A percentile compares a stretch with the other conserved stretches of the same genome.
These are phyloP conservation scores for Ondatra zibethicus DNA, from an alignment of 2,113 vertebrate genomes.

Conservation along the genomic window DNA sequence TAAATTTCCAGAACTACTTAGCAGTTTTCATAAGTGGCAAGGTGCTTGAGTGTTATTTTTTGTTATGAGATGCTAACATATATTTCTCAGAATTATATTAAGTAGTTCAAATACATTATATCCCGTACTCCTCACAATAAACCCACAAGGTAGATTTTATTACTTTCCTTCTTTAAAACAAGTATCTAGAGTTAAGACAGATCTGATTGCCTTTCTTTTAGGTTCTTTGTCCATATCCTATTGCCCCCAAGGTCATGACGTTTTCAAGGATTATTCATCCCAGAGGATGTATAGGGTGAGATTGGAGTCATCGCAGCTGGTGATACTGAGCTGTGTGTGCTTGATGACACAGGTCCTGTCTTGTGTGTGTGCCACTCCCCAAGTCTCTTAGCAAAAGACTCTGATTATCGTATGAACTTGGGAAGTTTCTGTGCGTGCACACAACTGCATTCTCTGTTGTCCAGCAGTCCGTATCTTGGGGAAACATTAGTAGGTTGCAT, in stretches of 20 bases:
- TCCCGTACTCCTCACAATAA: background rate
- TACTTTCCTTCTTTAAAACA: background rate
- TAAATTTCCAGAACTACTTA: conserved; percentile 41
- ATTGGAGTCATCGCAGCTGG: background rate
- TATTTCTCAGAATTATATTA: conserved; percentile 1
- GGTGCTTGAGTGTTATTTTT: background rate
- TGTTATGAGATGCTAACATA: background rate
- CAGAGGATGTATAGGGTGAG: background rate
- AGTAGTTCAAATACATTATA: conserved; percentile 4
- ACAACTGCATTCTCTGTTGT: background rate
- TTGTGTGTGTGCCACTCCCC: accelerated
- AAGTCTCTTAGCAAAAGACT: background rate
- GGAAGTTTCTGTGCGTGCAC: background rate
- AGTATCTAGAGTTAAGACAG: background rate
- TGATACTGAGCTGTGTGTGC: background rate
- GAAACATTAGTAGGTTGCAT: background rate
- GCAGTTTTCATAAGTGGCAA: conserved; percentile 35
- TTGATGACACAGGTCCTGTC: background rate
- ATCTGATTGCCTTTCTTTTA: background rate
- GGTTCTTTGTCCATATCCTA: background rate
- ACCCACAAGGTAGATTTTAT: background rate
- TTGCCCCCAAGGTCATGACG: background rate
- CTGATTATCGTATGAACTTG: background rate
- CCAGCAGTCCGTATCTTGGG: background rate
- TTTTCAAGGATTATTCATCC: background rate